These are phyloP conservation scores for Hylia prasina DNA, from an alignment of 2,113 vertebrate species.

Conservation along the genomic window DNA sequence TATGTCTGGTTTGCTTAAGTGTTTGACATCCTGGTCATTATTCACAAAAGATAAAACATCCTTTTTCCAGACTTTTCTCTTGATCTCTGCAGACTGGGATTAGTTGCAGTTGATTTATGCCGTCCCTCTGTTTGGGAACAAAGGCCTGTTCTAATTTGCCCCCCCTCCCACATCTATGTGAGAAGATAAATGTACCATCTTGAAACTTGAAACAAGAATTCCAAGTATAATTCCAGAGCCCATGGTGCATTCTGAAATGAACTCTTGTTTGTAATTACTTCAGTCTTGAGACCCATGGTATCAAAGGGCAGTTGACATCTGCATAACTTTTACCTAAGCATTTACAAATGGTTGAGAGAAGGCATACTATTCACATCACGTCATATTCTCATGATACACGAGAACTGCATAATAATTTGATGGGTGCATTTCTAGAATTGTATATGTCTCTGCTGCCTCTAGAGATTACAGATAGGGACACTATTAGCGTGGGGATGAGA, in stretches of 20 bases:
- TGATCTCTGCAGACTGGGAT: not conserved
- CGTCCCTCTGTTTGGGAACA: not conserved
- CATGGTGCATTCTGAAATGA: not conserved
- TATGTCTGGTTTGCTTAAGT: not conserved
- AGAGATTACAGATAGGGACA: not conserved
- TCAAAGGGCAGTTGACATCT: not conserved
- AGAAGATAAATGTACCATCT: not conserved
- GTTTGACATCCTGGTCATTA: not conserved
- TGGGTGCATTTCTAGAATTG: not conserved
- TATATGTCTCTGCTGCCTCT: not conserved
- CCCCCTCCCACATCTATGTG: accelerated
- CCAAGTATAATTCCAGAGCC: not conserved
- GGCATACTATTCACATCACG: not conserved
- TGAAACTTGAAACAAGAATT: not conserved
- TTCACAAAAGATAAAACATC: not conserved
- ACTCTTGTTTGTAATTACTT: not conserved
- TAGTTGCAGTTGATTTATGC: not conserved
- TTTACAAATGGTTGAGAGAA: not conserved
- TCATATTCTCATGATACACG: not conserved
- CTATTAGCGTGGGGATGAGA: not conserved
- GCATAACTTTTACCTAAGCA: not conserved
- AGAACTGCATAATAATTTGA: not conserved
- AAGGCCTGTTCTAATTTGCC: not conserved
- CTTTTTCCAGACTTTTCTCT: not conserved
- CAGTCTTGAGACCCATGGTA: not conserved